These are phyloP conservation scores for Cecropterus lyciades DNA, from an alignment of 1,140 invertebrate genomes.

Conservation along the genomic window DNA sequence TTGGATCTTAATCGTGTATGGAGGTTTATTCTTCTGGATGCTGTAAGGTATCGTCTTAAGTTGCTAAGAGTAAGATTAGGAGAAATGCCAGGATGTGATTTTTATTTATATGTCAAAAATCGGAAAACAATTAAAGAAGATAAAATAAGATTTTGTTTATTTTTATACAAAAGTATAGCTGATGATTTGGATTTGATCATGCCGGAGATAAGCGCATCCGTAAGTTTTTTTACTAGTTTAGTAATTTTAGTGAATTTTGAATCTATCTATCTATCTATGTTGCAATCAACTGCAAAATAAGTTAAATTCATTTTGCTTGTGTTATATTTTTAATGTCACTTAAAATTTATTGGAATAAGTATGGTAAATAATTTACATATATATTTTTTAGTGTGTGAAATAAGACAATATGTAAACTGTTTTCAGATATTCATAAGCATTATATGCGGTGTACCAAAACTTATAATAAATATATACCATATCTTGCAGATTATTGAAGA, in stretches of 20 bases:
- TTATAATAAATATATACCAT: constrained; percentile 66
- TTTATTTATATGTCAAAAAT: constrained; percentile 60
- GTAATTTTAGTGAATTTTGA: too few species aligned
- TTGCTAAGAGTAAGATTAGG: constrained; percentile 57
- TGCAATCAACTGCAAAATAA: too few species aligned
- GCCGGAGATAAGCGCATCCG: constrained; percentile 66
- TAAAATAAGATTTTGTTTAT: constrained; percentile 59
- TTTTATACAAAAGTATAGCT: constrained; percentile 62
- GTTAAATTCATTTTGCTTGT: too few species aligned
- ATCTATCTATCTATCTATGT: too few species aligned
- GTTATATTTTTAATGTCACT: too few species aligned
- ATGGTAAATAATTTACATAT: too few species aligned
- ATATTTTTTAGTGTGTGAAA: too few species aligned
- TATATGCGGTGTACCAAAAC: constrained; percentile 61
- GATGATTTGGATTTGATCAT: constrained; percentile 59
- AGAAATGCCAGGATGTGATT: constrained; percentile 49
- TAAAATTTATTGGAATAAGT: too few species aligned
- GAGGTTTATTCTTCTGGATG: constrained; percentile 62
- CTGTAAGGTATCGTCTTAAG: constrained; percentile 59
- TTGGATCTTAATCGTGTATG: constrained; percentile 69
- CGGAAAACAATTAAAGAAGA: constrained; percentile 60
- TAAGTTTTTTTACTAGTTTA: constrained; percentile 41
- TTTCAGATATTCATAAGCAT: constrained; percentile 68
- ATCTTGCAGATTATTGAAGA: constrained; percentile 59
- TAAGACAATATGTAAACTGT: too few species aligned